These are phyloP conservation scores for Sciaenops ocellatus DNA, from an alignment of 2,797 vertebrate genomes.

Conservation along the genomic window DNA sequence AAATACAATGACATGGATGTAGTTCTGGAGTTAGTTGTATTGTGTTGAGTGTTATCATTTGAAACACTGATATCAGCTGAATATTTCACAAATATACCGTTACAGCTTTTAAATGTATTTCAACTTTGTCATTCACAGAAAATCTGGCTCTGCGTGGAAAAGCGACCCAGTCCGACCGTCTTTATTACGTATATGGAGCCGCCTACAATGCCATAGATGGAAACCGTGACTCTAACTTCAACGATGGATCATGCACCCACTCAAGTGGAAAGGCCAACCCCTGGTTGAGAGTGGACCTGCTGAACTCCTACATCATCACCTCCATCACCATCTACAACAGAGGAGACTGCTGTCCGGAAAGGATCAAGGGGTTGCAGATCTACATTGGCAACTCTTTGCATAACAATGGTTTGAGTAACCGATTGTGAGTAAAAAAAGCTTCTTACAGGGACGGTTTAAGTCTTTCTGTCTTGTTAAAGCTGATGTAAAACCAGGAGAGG, in stretches of 20 bases:
- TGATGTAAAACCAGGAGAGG: too few relatives aligned
- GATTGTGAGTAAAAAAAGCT: conserved; percentile 45
- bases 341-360: conserved; percentile 32
- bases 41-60: too few relatives aligned
- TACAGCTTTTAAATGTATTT: neutral
- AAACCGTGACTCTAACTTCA: neutral
- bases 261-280: neutral
- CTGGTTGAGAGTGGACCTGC: conserved; percentile 69
- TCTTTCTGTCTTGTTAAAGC: too few relatives aligned
- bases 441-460: too few relatives aligned
- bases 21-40: too few relatives aligned
- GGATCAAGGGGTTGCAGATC: conserved; percentile 57
- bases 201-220: conserved; percentile 55
- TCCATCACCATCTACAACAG: conserved; percentile 69
- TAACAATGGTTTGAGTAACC: conserved; percentile 40
- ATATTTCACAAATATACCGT: neutral
- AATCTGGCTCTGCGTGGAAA: conserved; percentile 62
- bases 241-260: conserved; percentile 2
- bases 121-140: neutral
- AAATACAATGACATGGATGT: neutral
- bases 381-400: conserved; percentile 59
- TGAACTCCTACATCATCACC: conserved; percentile 59
- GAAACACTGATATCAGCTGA: neutral
- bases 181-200: fast-evolving
- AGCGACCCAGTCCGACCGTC: conserved; percentile 40